Conservation (phyloP, 2,888 invertebrate genomes). For the Pardosa pseudoannulata region DNA sequence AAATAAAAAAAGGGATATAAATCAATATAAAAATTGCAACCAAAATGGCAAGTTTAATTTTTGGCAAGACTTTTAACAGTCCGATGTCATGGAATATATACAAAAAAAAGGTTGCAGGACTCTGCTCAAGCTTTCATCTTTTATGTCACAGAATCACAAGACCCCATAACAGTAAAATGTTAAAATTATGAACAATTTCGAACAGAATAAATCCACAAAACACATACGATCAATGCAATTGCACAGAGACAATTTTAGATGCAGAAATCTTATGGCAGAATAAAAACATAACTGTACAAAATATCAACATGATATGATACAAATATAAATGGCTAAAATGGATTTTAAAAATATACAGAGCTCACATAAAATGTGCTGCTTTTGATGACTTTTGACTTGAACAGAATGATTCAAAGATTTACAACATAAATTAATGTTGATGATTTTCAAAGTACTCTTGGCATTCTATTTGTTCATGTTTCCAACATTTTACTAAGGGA, state of each 20-base stretch:
- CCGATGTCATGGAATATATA: slow-evolving; percentile 63
- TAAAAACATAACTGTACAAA: slow-evolving; percentile 60
- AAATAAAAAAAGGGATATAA: slow-evolving; percentile 24
- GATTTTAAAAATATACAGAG: slow-evolving; percentile 28
- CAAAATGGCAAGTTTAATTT: slow-evolving; percentile 28
- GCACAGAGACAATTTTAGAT: slow-evolving; percentile 51
- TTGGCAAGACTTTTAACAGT: slow-evolving; percentile 56
- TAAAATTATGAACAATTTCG: slow-evolving; percentile 64
- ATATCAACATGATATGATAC: slow-evolving; percentile 51
- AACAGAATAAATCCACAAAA: neutral
- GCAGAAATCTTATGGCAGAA: slow-evolving; percentile 51
- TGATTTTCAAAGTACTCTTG: slow-evolving; percentile 62
- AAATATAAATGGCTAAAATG: slow-evolving; percentile 51
- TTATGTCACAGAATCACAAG: slow-evolving; percentile 56
- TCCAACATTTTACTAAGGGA: slow-evolving; percentile 67
- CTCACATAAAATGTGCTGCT: slow-evolving; percentile 31
- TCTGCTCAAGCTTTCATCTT: slow-evolving; percentile 47
- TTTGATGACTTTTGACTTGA: slow-evolving; percentile 45
- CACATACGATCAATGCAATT: slow-evolving; percentile 24
- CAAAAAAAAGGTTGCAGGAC: slow-evolving; percentile 67
- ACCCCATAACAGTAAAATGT: slow-evolving; percentile 64
- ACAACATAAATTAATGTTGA: slow-evolving; percentile 63
- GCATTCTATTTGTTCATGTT: slow-evolving; percentile 65
- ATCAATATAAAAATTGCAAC: slow-evolving; percentile 41
- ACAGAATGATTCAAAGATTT: slow-evolving; percentile 52